A percentile compares a stretch with the other conserved stretches of the same genome.
These are phyloP conservation scores for Danionella dracula DNA, from an alignment of 2,797 vertebrate species.

Conservation along the genomic window DNA sequence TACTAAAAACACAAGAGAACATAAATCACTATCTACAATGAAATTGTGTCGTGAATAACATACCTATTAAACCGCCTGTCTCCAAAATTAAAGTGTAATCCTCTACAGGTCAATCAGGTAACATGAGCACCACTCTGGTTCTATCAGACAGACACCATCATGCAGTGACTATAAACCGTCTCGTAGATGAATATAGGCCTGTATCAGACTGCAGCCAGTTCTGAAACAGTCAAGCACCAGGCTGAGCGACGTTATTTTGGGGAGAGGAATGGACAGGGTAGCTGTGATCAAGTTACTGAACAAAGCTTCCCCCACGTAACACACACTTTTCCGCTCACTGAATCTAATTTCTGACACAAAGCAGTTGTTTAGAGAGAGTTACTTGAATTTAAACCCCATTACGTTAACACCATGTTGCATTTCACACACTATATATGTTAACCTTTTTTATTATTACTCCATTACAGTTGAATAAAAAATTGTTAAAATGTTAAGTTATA, in stretches of 20 bases:
- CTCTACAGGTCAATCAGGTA: not conserved
- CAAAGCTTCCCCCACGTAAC: slow-evolving; percentile 27
- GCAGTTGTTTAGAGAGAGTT: too few species aligned
- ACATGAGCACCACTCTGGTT: not conserved
- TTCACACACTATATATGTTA: too few species aligned
- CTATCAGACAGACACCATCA: not conserved
- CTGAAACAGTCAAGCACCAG: slow-evolving; percentile 11
- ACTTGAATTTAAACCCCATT: too few species aligned
- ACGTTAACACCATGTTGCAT: too few species aligned
- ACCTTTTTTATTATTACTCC: too few species aligned
- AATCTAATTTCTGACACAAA: too few species aligned
- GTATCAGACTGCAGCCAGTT: not conserved
- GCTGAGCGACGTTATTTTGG: slow-evolving; percentile 60
- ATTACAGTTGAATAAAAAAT: too few species aligned
- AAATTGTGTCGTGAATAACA: too few species aligned
- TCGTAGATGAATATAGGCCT: not conserved
- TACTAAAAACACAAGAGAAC: too few species aligned
- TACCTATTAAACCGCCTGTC: not conserved
- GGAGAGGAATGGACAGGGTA: slow-evolving; percentile 49
- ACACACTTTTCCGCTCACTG: too few species aligned
- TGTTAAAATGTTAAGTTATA: too few species aligned
- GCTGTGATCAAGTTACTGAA: slow-evolving; percentile 56
- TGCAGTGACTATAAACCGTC: not conserved
- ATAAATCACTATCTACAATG: too few species aligned
- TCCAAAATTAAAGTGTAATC: slow-evolving; percentile 2